Percentiles rank a stretch among this genome's conserved stretches.
Conservation (phyloP, 2,888 invertebrate genomes). For the Chromoteleia sp. region DNA sequence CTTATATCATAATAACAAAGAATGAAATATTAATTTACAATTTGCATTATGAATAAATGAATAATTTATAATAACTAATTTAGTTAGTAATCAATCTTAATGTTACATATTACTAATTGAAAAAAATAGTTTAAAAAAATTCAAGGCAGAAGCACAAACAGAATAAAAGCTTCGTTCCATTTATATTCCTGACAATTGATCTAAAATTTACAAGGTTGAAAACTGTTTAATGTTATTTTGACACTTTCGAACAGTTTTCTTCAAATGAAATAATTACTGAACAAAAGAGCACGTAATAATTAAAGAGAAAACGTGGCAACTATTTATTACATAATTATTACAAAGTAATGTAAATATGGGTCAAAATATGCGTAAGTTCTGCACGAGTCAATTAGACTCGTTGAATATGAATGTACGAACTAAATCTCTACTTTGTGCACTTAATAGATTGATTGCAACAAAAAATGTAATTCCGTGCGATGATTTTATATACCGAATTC, state of each 20-base stretch:
- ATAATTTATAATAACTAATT: no score
- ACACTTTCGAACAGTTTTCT: neutral
- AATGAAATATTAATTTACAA: no score
- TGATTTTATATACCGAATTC: no score
- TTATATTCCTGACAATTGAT: slow-evolving; percentile 6
- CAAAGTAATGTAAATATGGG: slow-evolving; percentile 10
- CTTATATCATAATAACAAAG: no score
- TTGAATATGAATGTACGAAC: slow-evolving; percentile 12
- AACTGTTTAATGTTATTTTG: neutral
- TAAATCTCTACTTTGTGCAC: slow-evolving; percentile 11
- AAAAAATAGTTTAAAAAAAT: neutral
- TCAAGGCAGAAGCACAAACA: slow-evolving; percentile 3
- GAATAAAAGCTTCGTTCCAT: neutral
- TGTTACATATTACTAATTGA: no score
- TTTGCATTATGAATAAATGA: no score
- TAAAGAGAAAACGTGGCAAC: no score
- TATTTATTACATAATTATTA: neutral
- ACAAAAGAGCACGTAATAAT: neutral
- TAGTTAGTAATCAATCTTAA: no score
- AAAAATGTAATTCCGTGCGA: neutral
- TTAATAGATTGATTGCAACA: slow-evolving; percentile 6
- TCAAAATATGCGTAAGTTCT: slow-evolving; percentile 9
- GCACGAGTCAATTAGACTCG: slow-evolving; percentile 15
- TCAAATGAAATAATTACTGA: neutral
- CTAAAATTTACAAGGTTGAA: slow-evolving; percentile 7